These are phyloP conservation scores for Unio delphinus DNA, from an alignment of 2,888 invertebrate species.

Conservation along the genomic window DNA sequence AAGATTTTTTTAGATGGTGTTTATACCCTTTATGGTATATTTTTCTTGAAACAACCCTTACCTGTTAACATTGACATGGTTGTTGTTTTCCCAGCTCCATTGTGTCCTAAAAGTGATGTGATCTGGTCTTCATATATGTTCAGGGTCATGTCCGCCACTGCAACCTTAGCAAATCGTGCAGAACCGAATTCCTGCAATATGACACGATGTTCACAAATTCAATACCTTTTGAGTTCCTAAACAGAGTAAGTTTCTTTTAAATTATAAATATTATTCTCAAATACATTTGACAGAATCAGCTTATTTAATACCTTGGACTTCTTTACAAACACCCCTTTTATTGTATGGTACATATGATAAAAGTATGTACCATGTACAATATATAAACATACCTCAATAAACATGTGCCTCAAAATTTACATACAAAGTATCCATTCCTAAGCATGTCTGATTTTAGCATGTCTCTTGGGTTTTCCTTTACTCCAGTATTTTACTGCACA, in stretches of 20 bases:
- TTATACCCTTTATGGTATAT: too few species aligned
- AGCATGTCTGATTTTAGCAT: too few species aligned
- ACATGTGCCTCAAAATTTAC: too few species aligned
- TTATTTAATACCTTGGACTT: too few species aligned
- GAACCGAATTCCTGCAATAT: constrained; percentile 20
- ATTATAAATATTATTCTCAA: background rate
- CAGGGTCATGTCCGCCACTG: constrained; percentile 80
- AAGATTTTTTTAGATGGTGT: too few species aligned
- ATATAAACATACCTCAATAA: too few species aligned
- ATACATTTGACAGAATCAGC: background rate
- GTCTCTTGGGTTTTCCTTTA: too few species aligned
- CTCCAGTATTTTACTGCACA: too few species aligned
- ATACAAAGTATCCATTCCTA: too few species aligned
- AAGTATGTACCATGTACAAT: too few species aligned
- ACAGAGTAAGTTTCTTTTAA: background rate
- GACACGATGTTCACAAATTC: background rate
- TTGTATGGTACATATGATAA: too few species aligned
- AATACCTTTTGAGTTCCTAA: background rate
- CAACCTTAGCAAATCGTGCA: constrained; percentile 69
- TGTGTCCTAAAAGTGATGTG: constrained; percentile 88
- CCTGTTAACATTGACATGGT: constrained; percentile 93
- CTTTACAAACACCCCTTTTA: too few species aligned
- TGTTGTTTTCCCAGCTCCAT: constrained; percentile 91
- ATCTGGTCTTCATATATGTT: constrained; percentile 86
- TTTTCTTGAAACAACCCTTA: constrained; percentile 37